Percentiles rank a stretch among this genome's conserved stretches.
These are phyloP conservation scores for Itoplectis maculator DNA, from an alignment of 2,888 invertebrate genomes.

Conservation along the genomic window DNA sequence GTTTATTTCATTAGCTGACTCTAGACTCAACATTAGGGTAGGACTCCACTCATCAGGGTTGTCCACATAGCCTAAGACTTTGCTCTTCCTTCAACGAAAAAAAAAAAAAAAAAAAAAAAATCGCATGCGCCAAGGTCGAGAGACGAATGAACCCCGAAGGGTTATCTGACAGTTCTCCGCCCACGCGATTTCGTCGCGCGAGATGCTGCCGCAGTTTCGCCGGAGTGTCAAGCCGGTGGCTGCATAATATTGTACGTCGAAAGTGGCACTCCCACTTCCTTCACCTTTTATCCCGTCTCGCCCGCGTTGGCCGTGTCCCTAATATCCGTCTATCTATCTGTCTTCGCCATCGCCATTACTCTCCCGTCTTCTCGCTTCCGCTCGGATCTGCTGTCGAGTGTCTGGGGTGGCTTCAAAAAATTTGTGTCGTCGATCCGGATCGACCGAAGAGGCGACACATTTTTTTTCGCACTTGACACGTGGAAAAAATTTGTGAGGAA, in stretches of 20 bases:
- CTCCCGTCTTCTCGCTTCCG: conserved; percentile 52
- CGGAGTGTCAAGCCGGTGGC: conserved; percentile 6
- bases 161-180: conserved; percentile 43
- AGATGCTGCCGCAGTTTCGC: conserved; percentile 13
- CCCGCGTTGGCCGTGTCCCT: conserved; percentile 25
- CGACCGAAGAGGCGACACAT: too few species aligned
- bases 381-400: conserved; percentile 18
- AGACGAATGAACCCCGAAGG: conserved; percentile 28
- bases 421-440: conserved; percentile 6
- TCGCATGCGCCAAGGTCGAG: neutral
- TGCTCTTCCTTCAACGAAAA: neutral
- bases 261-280: conserved; percentile 63
- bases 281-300: conserved; percentile 41
- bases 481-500: too few species aligned
- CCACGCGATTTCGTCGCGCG: conserved; percentile 38
- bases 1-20: too few species aligned
- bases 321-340: conserved; percentile 47
- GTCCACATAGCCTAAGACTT: too few species aligned
- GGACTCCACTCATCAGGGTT: too few species aligned
- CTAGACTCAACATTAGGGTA: too few species aligned
- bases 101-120: neutral
- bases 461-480: too few species aligned
- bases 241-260: conserved; percentile 60
- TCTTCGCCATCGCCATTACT: conserved; percentile 45
- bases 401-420: too few species aligned